Base-by-base conservation (phyloP, 2,797 vertebrate species). In the Xyrichtys novacula region DNA sequence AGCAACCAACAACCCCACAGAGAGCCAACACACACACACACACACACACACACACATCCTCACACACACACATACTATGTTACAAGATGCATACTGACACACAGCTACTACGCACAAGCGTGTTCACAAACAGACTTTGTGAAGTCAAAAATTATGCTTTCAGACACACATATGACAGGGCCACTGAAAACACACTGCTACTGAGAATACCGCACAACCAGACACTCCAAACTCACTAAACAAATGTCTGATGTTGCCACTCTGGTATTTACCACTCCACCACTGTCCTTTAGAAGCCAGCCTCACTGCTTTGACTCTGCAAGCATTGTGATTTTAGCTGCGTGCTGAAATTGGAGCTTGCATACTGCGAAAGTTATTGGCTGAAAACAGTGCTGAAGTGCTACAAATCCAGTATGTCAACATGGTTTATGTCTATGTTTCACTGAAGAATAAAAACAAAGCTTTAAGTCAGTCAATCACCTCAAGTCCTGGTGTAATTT, bases 1-100 rank as follows among this genome's bases (percentile, higher is more conserved):
- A 91, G 85, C 84, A 89, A 88, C 85, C 76, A 74, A 86, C 90
- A 89, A 91, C 88, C 90, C 88, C 79, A 87, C 83, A 75, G 76
- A 77, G 78, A 65, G 91, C 86, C 79, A 88, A 86, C 49, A 66
- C 83, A 90, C 78, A 84, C 83, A 83, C 47, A 73, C 36, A 59
- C 59, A 74, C 58, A 68, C 59, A 71, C 50, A 72, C 63, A 72
- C 67, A 62, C 48, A 72, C 71, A 76, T 56, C 65, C 25, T 55
- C 39, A 38, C 57, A 62, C 23, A 67, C 47, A 50, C 25, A 55
- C 29, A 36, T 38, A 61, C 26, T 17, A 20, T 19, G 39, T 23
- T 7, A n/a, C 17, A 40, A 57, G 65, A 70, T 42, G 49, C 44
- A 48, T 9, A 43, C n/a, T n/a, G n/a, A n/a, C n/a, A n/a, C n/a